These are phyloP conservation scores for Crossocerus cetratus DNA, from an alignment of 2,888 invertebrate species.

Conservation along the genomic window DNA sequence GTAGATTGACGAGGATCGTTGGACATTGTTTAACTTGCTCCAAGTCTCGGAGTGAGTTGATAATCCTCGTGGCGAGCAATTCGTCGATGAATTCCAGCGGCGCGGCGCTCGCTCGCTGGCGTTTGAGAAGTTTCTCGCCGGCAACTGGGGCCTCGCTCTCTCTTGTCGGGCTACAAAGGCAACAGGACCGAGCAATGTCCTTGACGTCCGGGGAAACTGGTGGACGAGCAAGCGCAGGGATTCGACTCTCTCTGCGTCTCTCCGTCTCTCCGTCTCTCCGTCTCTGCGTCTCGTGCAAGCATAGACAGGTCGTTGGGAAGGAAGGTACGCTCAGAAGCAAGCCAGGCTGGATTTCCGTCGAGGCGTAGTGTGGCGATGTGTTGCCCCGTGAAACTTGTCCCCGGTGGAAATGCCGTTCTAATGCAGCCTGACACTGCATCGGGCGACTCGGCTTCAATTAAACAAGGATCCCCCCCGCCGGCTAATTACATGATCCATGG, in stretches of 20 bases:
- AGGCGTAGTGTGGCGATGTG: too few species aligned
- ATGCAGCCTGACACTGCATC: not conserved
- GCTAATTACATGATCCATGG: not conserved
- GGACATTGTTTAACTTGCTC: conserved; percentile 50
- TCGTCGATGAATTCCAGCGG: conserved; percentile 30
- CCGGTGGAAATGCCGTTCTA: too few species aligned
- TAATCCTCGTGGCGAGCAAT: conserved; percentile 39
- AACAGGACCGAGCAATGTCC: conserved; percentile 18
- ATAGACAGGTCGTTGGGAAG: conserved; percentile 14
- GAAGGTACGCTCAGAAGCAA: conserved; percentile 18
- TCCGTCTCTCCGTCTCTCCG: too few species aligned
- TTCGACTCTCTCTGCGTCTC: conserved; percentile 13
- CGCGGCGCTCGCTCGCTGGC: too few species aligned
- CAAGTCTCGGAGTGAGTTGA: conserved; percentile 34
- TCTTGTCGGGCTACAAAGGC: not conserved
- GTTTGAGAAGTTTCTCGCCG: conserved; percentile 28
- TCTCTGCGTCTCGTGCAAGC: too few species aligned
- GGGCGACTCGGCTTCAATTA: not conserved
- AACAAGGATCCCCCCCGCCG: not conserved
- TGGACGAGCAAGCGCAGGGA: conserved; percentile 8
- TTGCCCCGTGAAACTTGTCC: too few species aligned
- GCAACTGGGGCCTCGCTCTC: conserved; percentile 10
- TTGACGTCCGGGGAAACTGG: conserved; percentile 29
- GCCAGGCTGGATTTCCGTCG: not conserved
- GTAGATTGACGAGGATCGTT: too few species aligned